Percentiles rank a stretch among this genome's conserved stretches.
Evolutionary conservation across 2,113 vertebrate species (phyloP).

Genomic region (Myotis davidii): DNA sequence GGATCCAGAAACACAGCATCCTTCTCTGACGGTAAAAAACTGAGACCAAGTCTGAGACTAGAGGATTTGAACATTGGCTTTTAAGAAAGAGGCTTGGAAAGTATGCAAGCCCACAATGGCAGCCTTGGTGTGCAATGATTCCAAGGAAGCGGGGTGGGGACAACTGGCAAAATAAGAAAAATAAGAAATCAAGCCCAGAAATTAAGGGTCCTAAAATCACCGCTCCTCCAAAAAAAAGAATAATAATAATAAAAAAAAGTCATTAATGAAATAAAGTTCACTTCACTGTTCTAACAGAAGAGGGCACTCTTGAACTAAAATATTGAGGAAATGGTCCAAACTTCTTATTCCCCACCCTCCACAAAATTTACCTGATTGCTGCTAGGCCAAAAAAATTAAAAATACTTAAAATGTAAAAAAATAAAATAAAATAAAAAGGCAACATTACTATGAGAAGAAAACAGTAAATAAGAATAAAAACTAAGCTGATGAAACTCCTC

Average conservation of each 20-base stretch:
- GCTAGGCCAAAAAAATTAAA: not conserved
- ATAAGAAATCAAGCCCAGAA: not conserved
- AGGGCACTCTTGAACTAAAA: constrained; percentile 66
- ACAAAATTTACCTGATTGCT: not conserved
- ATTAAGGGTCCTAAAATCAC: not conserved
- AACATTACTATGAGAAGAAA: not conserved
- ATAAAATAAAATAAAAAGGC: not conserved
- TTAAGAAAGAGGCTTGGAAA: not conserved
- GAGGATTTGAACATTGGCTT: not conserved
- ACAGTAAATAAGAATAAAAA: constrained; percentile 36
- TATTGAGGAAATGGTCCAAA: not conserved
- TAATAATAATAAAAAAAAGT: not conserved
- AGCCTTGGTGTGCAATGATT: not conserved
- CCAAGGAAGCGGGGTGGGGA: not conserved
- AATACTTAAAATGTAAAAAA: not conserved
- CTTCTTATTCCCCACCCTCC: not conserved
- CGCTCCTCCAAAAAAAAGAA: not conserved
- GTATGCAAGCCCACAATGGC: not conserved
- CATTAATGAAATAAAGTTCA: constrained; percentile 17
- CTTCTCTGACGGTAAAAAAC: not conserved
- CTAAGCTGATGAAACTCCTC: not conserved
- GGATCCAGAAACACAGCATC: not conserved
- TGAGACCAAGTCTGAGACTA: not conserved
- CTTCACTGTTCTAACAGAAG: constrained; percentile 61
- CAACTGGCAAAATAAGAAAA: not conserved